Base-by-base conservation (phyloP, 2,888 invertebrate genomes). In the Hybos culiciformis region DNA sequence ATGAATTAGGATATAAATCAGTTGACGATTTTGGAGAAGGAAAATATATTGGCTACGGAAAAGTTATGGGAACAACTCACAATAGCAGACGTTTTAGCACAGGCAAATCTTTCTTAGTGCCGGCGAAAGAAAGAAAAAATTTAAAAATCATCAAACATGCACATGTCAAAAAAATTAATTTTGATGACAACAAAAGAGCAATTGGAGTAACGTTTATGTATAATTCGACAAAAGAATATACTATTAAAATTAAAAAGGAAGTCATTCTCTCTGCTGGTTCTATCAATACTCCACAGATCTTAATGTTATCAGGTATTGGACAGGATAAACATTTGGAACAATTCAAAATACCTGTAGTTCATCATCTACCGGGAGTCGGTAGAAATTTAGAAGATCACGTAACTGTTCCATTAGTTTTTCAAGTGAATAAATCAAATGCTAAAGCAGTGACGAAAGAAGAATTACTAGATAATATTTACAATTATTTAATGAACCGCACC, bases 311-410 rank as follows among this genome's bases (percentile, higher is more conserved):
- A 0, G 66, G 66, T 3, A 51, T 66, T 4, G 66, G 66, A 2
- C 58, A 58, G 0, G 44, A 47, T 3, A 14, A 52, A 2, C 55
- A 60, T 8, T 47, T 64, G 7, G 26, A 50, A 37, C 21, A 53
- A 1, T 23, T 59, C 4, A 29, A 51, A 1, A 50, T 66, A 8
- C 48, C 54, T 0, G 41, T 62, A 5, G 20, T 56, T 0, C 42
- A 49, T 2, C 46, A 60, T 11, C 36, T 65, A 7, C 52, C 53
- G 1, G 20, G 32, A 45, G 80, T 86, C 0, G 85, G 84, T 1
- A 70, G 77, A 50, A 83, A 87, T 56, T 67, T 88, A 2, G 85
- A 86, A 61, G 87, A 88, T 56, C 87, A 88, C 59, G 75, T 81
- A 18, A 74, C 77, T 0, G 69, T 78, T 3, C 56, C 58, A 3